Evolutionary conservation across 2,113 vertebrate species (phyloP).

Genomic region (Strix uralensis): DNA sequence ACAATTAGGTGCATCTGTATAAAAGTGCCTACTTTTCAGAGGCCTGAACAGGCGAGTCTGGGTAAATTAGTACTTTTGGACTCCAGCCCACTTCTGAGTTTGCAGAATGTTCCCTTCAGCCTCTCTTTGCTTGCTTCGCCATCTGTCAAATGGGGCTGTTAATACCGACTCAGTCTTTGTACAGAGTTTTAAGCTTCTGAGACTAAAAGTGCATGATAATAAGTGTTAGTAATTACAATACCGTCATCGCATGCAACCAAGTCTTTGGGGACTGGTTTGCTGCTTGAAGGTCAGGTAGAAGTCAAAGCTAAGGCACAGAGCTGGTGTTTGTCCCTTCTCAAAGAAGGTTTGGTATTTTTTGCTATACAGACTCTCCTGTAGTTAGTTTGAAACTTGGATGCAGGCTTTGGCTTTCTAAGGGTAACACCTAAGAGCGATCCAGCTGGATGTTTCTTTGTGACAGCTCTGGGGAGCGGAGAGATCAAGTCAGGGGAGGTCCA

Average conservation of each 20-base stretch:
- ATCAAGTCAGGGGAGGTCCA: background rate
- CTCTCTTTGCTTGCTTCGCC: conserved; percentile 31
- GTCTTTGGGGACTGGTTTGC: background rate
- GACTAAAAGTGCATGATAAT: conserved; percentile 6
- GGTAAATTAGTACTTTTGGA: conserved; percentile 37
- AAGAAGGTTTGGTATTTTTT: background rate
- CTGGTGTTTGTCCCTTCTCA: background rate
- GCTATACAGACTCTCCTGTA: accelerated
- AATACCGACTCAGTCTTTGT: conserved; percentile 26
- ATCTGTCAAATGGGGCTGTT: conserved; percentile 44
- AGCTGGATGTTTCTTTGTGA: background rate
- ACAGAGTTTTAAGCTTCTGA: conserved; percentile 20
- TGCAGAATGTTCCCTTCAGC: conserved; percentile 34
- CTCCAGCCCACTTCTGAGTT: conserved; percentile 33
- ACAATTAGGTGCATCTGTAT: background rate
- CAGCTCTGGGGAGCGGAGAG: background rate
- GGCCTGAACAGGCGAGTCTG: background rate
- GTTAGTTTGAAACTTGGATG: background rate
- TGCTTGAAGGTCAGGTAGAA: background rate
- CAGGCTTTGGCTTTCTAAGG: background rate
- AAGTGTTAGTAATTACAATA: conserved; percentile 13
- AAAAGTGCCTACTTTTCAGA: background rate
- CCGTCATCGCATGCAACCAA: background rate
- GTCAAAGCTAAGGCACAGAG: background rate
- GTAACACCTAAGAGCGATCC: background rate